A percentile compares a stretch with the other conserved stretches of the same genome.
phyloP scores from a whole-genome alignment of 2,888 invertebrate species.

The Empis stercorea region DNA sequence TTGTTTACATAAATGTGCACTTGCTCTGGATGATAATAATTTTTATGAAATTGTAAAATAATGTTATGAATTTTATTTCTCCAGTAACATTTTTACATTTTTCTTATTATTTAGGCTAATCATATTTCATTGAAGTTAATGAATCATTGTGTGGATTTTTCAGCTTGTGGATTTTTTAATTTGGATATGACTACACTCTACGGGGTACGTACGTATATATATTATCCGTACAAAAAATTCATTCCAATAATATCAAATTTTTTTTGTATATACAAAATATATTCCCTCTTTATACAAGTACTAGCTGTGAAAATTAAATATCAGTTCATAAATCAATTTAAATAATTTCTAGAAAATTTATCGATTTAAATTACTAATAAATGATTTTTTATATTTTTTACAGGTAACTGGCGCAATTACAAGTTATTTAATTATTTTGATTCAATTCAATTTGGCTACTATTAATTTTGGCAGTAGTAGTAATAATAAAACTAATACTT shows the following conservation, averaged over 20 bases:
- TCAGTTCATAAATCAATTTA: no score
- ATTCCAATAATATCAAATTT: neutral
- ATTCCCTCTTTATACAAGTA: neutral
- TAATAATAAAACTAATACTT: no score
- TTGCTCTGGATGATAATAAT: slow-evolving; percentile 31
- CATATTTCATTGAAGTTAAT: slow-evolving; percentile 34
- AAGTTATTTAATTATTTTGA: slow-evolving; percentile 34
- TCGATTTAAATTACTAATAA: no score
- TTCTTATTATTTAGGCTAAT: slow-evolving; percentile 21
- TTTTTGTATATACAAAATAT: neutral
- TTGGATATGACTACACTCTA: slow-evolving; percentile 36
- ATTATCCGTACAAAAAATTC: no score
- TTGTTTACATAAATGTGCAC: slow-evolving; percentile 33
- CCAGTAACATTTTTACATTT: neutral
- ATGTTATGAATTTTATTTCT: neutral
- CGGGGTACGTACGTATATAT: slow-evolving; percentile 25
- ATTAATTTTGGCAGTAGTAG: no score
- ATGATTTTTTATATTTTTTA: slow-evolving; percentile 3
- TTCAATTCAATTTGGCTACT: slow-evolving; percentile 35
- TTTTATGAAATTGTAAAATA: slow-evolving; percentile 31
- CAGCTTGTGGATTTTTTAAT: slow-evolving; percentile 36
- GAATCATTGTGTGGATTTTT: slow-evolving; percentile 34
- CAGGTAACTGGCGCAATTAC: slow-evolving; percentile 34
- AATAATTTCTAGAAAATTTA: no score
- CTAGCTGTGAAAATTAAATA: no score